A percentile compares a stretch with the other conserved stretches of the same genome.
Conservation (phyloP, 2,797 vertebrate species). For the Schizopygopsis pylzovi region DNA sequence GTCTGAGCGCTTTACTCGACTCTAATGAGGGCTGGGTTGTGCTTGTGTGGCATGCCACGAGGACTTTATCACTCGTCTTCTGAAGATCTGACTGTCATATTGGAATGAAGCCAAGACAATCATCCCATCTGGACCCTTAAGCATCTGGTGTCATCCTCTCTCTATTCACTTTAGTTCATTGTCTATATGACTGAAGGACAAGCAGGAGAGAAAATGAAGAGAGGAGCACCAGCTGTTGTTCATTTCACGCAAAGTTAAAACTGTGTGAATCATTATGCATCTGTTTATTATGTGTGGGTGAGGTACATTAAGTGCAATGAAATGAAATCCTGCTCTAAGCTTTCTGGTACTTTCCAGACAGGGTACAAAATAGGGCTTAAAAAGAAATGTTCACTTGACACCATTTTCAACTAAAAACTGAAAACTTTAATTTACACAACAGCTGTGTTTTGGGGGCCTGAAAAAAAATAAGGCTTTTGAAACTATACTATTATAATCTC, state of each 20-base stretch:
- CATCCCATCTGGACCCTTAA: constrained; percentile 20
- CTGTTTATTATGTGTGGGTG: not conserved
- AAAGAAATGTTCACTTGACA: too few relatives aligned
- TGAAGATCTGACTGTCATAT: constrained; percentile 21
- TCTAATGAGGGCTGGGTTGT: constrained; percentile 23
- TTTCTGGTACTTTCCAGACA: not conserved
- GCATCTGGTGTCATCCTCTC: constrained; percentile 23
- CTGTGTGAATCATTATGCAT: not conserved
- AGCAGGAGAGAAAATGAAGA: not conserved
- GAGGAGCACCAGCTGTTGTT: constrained; percentile 28
- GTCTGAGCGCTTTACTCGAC: constrained; percentile 10
- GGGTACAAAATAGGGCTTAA: not conserved
- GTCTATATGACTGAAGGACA: constrained; percentile 31
- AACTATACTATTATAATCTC: not conserved
- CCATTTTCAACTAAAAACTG: not conserved
- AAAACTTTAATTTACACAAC: not conserved
- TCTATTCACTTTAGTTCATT: not conserved
- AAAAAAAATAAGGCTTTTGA: not conserved
- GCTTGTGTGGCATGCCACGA: not conserved
- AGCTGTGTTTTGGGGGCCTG: not conserved
- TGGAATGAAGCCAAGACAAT: constrained; percentile 21
- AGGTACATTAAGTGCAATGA: constrained; percentile 6
- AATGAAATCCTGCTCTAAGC: not conserved
- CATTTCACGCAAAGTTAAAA: constrained; percentile 9
- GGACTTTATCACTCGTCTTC: constrained; percentile 20